Conservation (phyloP, 2,113 vertebrate species). For the Scomber japonicus region DNA sequence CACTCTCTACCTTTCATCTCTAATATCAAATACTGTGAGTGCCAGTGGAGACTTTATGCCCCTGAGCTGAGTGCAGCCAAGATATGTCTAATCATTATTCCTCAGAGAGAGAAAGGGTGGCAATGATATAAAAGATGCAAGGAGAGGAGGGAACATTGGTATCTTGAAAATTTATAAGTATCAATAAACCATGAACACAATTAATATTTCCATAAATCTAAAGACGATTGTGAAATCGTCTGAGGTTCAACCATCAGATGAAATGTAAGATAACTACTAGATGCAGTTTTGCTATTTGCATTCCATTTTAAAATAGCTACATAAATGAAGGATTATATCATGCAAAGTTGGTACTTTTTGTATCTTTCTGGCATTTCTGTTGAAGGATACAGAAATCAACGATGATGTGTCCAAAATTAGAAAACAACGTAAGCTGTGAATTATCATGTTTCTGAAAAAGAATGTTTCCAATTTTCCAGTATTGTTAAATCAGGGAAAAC, state of each 20-base stretch:
- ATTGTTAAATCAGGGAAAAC: too few relatives aligned
- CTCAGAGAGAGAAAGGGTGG: not conserved
- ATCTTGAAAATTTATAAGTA: constrained; percentile 10
- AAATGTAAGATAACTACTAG: not conserved
- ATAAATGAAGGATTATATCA: not conserved
- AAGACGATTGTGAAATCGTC: not conserved
- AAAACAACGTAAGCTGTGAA: too few relatives aligned
- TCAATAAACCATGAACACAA: not conserved
- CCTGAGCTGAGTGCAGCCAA: not conserved
- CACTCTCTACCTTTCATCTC: constrained; percentile 58
- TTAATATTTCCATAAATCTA: not conserved
- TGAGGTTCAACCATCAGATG: not conserved
- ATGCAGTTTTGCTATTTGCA: not conserved
- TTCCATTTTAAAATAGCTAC: not conserved
- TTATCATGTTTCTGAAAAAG: too few relatives aligned
- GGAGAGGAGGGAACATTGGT: not conserved
- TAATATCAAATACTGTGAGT: constrained; percentile 48
- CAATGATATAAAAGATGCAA: constrained; percentile 1
- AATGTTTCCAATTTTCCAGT: too few relatives aligned
- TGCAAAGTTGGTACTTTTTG: not conserved
- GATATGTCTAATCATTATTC: constrained; percentile 7
- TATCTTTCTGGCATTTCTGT: not conserved
- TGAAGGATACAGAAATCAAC: not conserved
- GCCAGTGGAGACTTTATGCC: constrained; percentile 2
- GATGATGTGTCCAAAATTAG: too few relatives aligned